Evolutionary conservation across 2,888 invertebrate genomes (phyloP).

Genomic region (Cotesia congregata): DNA sequence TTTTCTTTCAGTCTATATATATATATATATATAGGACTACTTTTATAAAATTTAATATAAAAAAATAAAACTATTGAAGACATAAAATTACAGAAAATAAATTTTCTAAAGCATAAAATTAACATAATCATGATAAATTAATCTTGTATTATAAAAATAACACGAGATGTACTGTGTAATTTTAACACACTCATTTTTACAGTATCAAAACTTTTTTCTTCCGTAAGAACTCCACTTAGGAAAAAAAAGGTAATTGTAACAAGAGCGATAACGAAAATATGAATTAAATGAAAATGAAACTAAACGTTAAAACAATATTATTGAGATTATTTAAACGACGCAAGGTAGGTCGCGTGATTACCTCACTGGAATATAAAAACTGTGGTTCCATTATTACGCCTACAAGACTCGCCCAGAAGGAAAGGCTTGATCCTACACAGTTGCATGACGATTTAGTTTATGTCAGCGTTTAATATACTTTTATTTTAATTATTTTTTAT

Average conservation of each 20-base stretch:
- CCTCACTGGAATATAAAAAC: constrained; percentile 43
- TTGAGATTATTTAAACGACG: constrained; percentile 40
- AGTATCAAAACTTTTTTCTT: no score
- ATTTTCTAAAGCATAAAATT: no score
- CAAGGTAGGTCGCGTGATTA: constrained; percentile 42
- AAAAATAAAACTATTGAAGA: no score
- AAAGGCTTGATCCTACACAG: constrained; percentile 47
- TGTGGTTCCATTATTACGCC: constrained; percentile 49
- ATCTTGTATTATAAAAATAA: no score
- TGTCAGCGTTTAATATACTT: constrained; percentile 16
- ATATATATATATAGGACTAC: no score
- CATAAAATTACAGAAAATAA: no score
- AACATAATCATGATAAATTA: no score
- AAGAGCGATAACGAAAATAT: constrained; percentile 4
- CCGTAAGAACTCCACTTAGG: no score
- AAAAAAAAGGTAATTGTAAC: not conserved
- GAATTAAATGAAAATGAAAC: constrained; percentile 25
- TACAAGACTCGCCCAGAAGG: constrained; percentile 48
- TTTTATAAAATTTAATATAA: no score
- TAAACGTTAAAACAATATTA: constrained; percentile 20
- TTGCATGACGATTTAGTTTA: constrained; percentile 47
- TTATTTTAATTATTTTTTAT: constrained; percentile 8
- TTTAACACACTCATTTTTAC: no score
- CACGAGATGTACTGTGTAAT: no score
- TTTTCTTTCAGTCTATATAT: no score